Evolutionary conservation across 2,888 invertebrate genomes (phyloP), one percentile per base, ranked within the genome.

Genomic region (Zelleria hepariella): DNA sequence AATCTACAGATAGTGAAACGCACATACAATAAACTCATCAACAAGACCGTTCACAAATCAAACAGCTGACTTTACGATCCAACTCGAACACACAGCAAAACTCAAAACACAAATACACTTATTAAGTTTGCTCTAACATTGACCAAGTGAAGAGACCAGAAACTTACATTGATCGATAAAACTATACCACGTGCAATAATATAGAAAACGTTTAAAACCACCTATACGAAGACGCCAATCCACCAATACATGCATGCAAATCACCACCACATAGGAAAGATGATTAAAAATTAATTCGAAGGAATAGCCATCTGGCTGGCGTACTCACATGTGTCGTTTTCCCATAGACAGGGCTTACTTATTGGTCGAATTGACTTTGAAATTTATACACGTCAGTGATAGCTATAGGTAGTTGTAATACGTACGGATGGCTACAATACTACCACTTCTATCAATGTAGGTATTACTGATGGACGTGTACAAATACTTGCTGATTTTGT

Each of bases 281-380:
- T 66, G 70, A 77, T 86, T 60, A 65, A 86, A 81, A 76, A 80
- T 85, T 82, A 71, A 85, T 65, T 65, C 59, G 62, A 75, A 77
- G 78, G 79, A 77, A 73, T 68, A 64, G 67, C 72, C 74, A 68
- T 72, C 67, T 75, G 76, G n/a, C 66, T 68, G 58, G 52, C 57
- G 62, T 62, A 26, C 20, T 10, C 42, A 58, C 86, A 86, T 62
- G 59, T 80, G 86, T 24, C 4, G 1, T 8, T 47, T 72, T 87
- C 83, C 63, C 84, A 84, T 62, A 62, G 54, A 57, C 58, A 59
- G 51, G 10, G 27, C 60, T 52, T 60, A 61, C 64, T 68, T 67
- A 80, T 78, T 78, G 74, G 72, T 62, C 64, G 59, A 64, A 61
- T 63, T 69, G 70, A 75, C 75, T 80, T 74, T 73, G 75, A 77